Evolutionary conservation across 2,888 invertebrate genomes (phyloP).

Genomic region (Oligia latruncula): DNA sequence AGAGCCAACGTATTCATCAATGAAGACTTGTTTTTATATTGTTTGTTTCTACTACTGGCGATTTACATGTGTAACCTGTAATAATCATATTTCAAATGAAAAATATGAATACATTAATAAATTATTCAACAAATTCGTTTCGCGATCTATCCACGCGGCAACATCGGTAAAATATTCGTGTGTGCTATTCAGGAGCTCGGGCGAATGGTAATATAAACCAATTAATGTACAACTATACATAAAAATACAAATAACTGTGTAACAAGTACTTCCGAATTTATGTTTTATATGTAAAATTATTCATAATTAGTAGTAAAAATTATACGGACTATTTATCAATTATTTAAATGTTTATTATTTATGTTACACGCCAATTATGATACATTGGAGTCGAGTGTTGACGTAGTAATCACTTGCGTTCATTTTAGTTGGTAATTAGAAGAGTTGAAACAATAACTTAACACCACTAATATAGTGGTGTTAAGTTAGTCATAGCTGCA

Average conservation of each 20-base stretch:
- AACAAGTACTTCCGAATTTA: conserved; percentile 74
- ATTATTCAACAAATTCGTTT: conserved; percentile 57
- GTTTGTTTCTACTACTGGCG: conserved; percentile 45
- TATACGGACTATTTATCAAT: conserved; percentile 77
- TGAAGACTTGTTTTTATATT: conserved; percentile 30
- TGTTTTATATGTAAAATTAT: conserved; percentile 80
- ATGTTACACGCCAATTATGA: conserved; percentile 61
- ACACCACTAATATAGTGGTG: not conserved
- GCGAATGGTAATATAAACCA: conserved; percentile 59
- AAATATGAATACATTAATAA: conserved; percentile 65
- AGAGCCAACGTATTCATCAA: conserved; percentile 31
- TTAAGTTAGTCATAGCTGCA: too few relatives aligned
- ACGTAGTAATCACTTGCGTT: conserved; percentile 44
- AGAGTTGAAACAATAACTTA: conserved; percentile 24
- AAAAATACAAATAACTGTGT: conserved; percentile 63
- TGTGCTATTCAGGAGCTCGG: conserved; percentile 61
- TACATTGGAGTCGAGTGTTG: conserved; percentile 53
- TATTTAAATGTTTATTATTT: conserved; percentile 67
- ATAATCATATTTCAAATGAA: conserved; percentile 57
- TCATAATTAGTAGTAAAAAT: conserved; percentile 78
- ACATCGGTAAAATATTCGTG: conserved; percentile 59
- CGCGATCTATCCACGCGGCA: conserved; percentile 50
- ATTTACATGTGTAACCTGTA: conserved; percentile 53
- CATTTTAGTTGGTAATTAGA: conserved; percentile 44
- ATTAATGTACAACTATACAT: conserved; percentile 60